Percentiles rank a stretch among this genome's conserved stretches.
Conservation (phyloP, 2,888 invertebrate genomes). For the Stenchaetothrips biformis region DNA sequence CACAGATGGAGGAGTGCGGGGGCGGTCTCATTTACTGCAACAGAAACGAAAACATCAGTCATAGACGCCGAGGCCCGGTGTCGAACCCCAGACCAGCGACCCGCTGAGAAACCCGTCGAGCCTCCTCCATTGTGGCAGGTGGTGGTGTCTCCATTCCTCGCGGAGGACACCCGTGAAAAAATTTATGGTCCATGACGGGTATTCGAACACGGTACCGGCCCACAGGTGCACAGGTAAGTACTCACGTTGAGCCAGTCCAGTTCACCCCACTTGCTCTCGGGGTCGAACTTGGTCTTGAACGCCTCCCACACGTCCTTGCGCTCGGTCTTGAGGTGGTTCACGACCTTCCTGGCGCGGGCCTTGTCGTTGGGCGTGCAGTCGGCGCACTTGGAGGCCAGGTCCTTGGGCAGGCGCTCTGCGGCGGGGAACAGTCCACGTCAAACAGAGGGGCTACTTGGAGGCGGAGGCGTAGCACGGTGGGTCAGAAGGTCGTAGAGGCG, state of each 20-base stretch:
- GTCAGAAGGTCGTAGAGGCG: too few relatives aligned
- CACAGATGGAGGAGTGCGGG: not conserved
- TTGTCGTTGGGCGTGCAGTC: not conserved
- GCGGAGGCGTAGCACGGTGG: too few relatives aligned
- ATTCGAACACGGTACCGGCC: too few relatives aligned
- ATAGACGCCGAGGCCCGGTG: not conserved
- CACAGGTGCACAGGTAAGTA: too few relatives aligned
- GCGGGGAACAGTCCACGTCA: not conserved
- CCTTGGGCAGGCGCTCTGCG: conserved; percentile 6
- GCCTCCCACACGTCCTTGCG: conserved; percentile 8
- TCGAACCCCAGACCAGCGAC: not conserved
- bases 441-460: too few relatives aligned
- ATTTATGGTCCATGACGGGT: too few relatives aligned
- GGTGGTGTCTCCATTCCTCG: too few relatives aligned
- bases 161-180: too few relatives aligned
- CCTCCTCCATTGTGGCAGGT: too few relatives aligned
- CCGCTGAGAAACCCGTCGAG: too few relatives aligned
- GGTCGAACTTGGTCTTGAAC: conserved; percentile 15
- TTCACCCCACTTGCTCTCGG: conserved; percentile 2
- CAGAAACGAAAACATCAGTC: not conserved
- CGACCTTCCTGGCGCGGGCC: not conserved
- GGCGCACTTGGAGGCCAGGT: not conserved
- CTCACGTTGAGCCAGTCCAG: not conserved
- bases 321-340: not conserved
- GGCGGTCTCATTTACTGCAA: not conserved